Conservation (phyloP, 2,888 invertebrate genomes). For the Cheilosia vulpina region DNA sequence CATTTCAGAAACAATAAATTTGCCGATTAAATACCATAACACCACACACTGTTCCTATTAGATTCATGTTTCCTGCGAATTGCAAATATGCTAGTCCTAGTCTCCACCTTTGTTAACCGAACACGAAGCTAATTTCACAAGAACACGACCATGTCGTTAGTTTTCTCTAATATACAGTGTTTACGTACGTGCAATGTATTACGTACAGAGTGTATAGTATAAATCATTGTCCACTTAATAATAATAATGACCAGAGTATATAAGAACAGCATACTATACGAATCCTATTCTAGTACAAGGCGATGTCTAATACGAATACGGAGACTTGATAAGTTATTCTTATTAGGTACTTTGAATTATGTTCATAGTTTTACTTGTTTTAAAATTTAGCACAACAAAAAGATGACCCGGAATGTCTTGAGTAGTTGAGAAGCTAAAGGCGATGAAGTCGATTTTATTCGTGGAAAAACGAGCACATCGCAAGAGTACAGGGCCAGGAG, state of each 20-base stretch:
- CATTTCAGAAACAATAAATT: constrained; percentile 31
- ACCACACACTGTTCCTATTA: constrained; percentile 23
- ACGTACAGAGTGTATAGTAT: constrained; percentile 15
- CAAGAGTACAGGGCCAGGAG: too few species aligned
- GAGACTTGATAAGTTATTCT: constrained; percentile 39
- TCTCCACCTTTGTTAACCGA: constrained; percentile 55
- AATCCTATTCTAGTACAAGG: constrained; percentile 35
- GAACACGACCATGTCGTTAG: constrained; percentile 56
- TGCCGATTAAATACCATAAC: constrained; percentile 24
- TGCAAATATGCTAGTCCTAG: constrained; percentile 33
- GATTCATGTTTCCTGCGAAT: constrained; percentile 30
- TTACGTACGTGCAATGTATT: constrained; percentile 29
- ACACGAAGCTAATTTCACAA: constrained; percentile 57
- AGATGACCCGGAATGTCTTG: too few species aligned
- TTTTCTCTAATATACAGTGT: constrained; percentile 9
- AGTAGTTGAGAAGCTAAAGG: too few species aligned
- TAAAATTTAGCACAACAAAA: too few species aligned
- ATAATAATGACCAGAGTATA: constrained; percentile 33
- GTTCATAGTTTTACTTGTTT: too few species aligned
- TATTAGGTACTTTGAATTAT: neutral
- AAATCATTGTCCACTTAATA: constrained; percentile 61
- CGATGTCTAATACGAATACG: constrained; percentile 34
- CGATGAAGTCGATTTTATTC: too few species aligned
- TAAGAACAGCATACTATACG: constrained; percentile 3
- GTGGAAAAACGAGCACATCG: too few species aligned